Base-by-base conservation (phyloP, 2,797 vertebrate species). In the Clangula hyemalis region DNA sequence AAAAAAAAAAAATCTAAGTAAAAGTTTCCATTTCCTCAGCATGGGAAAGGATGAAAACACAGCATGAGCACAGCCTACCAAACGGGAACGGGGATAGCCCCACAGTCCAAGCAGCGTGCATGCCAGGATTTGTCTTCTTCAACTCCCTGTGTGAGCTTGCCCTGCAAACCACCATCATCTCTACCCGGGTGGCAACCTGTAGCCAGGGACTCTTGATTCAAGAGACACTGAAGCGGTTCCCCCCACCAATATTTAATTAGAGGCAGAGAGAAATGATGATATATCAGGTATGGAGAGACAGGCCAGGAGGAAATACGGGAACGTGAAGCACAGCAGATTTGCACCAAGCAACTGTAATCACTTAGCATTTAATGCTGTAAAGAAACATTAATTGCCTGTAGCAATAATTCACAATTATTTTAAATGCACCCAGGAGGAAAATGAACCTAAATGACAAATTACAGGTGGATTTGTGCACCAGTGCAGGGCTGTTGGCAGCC, bases 391-490 rank as follows among this genome's bases (percentile, higher is more conserved):
- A 97, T 95, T 96, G 95, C 84, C 74, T 34, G 49, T 85, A 85
- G 90, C 88, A 90, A 90, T 60, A 90, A 95, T 69, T 95, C 86
- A 90, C 84, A 95, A 94, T 95, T 94, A 95, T 96, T 95, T 97
- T 82, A 95, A 93, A 78, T 85, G 92, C 53, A 51, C 86, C 95
- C 96, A 83, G 77, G 90, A 85, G 92, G 90, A 94, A 96, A 97
- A 97, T 96, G 47, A 95, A 20, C 57, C 58, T 96, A 95, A 95
- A 95, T 94, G 93, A 95, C 88, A 87, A 96, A 94, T 95, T 93
- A 68, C 66, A 69, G 76, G 87, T 83, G 91, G 85, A 87, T 91
- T n/a, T 83, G 58, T 75, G 90, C 87, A 53, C 11, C 41, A 14
- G 66, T 71, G 76, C 90, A 86, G 66, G 89, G 75, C 61, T 5